Conservation (phyloP, 2,797 vertebrate species). For the Oreochromis grahami region DNA sequence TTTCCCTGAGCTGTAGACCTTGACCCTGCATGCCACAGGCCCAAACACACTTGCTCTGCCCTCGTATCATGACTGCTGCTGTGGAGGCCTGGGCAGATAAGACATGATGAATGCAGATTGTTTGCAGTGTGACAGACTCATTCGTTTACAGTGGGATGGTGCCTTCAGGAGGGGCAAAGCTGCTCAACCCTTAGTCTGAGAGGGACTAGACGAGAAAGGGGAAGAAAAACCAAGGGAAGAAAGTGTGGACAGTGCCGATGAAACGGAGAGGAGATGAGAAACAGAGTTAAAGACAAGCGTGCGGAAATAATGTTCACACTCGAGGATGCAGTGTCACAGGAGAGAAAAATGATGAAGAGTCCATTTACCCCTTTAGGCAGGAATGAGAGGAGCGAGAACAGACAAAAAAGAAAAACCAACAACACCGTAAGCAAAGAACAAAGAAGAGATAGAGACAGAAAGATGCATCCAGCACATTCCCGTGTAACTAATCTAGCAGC, state of each 20-base stretch:
- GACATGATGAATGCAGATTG: slow-evolving; percentile 81
- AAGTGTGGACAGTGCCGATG: background rate
- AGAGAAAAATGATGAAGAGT: slow-evolving; percentile 15
- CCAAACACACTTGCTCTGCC: slow-evolving; percentile 50
- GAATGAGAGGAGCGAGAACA: slow-evolving; percentile 21
- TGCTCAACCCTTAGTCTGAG: slow-evolving; percentile 31
- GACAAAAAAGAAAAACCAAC: background rate
- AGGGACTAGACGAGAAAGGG: background rate
- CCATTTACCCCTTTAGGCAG: slow-evolving; percentile 26
- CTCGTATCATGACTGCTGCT: slow-evolving; percentile 46
- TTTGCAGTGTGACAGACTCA: slow-evolving; percentile 74
- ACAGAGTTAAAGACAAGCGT: background rate
- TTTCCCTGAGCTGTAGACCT: slow-evolving; percentile 63
- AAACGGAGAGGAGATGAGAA: background rate
- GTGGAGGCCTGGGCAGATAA: slow-evolving; percentile 66
- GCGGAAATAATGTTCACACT: background rate
- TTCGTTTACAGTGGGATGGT: slow-evolving; percentile 70
- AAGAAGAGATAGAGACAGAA: slow-evolving; percentile 35
- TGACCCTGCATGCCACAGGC: slow-evolving; percentile 54
- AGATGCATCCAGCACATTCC: slow-evolving; percentile 51
- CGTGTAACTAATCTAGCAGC: slow-evolving; percentile 47
- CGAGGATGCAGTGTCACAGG: slow-evolving; percentile 1
- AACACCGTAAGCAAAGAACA: slow-evolving; percentile 43
- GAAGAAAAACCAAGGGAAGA: background rate
- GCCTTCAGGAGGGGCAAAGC: slow-evolving; percentile 39